Percentiles rank a stretch among this genome's conserved stretches.
Evolutionary conservation across 2,888 invertebrate species (phyloP).

Genomic region (Antheraea yamamai): DNA sequence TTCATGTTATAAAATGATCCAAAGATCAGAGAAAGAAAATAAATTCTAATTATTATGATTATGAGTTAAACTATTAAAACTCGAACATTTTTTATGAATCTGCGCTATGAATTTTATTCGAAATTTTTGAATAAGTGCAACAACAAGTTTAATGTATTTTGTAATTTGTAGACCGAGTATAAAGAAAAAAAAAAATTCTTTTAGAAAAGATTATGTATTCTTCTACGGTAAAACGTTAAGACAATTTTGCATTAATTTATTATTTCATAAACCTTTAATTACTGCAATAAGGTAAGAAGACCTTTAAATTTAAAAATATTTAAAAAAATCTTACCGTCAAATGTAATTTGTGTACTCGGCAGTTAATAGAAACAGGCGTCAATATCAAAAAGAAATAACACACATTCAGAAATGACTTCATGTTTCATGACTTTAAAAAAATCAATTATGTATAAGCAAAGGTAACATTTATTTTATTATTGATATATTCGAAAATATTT

Average conservation of each 20-base stretch:
- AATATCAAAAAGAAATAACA: slow-evolving; percentile 45
- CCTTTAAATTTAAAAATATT: background rate
- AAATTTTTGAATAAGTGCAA: no score
- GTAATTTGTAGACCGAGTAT: no score
- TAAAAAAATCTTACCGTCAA: slow-evolving; percentile 60
- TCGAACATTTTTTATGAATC: background rate
- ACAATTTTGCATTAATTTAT: background rate
- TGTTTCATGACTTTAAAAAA: slow-evolving; percentile 53
- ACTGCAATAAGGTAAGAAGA: background rate
- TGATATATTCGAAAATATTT: slow-evolving; percentile 16
- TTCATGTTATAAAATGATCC: background rate
- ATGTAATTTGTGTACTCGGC: slow-evolving; percentile 71
- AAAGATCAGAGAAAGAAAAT: background rate
- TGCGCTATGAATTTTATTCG: no score
- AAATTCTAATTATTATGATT: background rate
- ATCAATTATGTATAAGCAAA: background rate
- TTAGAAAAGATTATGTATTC: no score
- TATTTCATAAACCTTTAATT: background rate
- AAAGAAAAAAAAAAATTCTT: no score
- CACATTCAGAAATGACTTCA: slow-evolving; percentile 52
- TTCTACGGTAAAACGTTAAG: no score
- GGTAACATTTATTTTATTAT: background rate
- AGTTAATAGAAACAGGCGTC: slow-evolving; percentile 49
- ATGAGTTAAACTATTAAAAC: background rate
- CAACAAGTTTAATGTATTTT: no score